Base-by-base conservation (phyloP, 2,888 invertebrate species). In the Drosophila diplacantha region DNA sequence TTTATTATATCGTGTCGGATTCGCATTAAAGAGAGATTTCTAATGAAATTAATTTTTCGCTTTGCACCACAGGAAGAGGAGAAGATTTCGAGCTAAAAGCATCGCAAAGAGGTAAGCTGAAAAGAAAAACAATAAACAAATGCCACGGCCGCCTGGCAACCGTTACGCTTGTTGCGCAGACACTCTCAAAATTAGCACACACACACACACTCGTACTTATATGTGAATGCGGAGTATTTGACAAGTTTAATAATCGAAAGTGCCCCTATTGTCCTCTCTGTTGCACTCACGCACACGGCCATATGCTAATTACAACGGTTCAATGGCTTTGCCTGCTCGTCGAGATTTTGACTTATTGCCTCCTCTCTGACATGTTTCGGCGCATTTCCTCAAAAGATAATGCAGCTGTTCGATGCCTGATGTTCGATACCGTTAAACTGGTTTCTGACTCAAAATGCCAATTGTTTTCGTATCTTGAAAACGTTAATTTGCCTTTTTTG, bases 161-260 rank as follows among this genome's bases (percentile, higher is more conserved):
- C 37, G 29, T 16, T 47, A 29, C 35, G 55, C 55, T 49, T 55
- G 55, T 49, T 49, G 57, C 57, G 43, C 49, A 46, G 46, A 20
- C 46, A 34, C 39, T 47, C 47, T 43, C 18, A 34, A 54, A 50
- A 38, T 34, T 38, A 44, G 54, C 63, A 54, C 35, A 38, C 12
- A 31, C 11, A 34, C 35, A 44, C 24, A 22, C 49, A 9, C 11
- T 34, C 24, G 44, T 12, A 35, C 43, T 18, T 8, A 43, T 20
- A 26, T 18, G 26, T 41, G 41, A 24, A 9, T 18, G 8, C 29
- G 14, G 18, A 14, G 20, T 26, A 39, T 64, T 62, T 71, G 69
- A 70, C 77, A 80, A 75, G 73, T 75, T 77, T 73, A 77, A 73
- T 72, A 78, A 78, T 72, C 78, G 81, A 78, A 80, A 81, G 78